phyloP scores from a whole-genome alignment of 2,113 vertebrate genomes.

The Sus scrofa region T2T-Sscrofa CM000817.6:160007001-160007500 shows the following conservation, averaged over 20 bases:
- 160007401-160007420: neutral
- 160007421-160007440: neutral
- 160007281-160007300: conserved; percentile 66
- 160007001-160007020: conserved; percentile 71
- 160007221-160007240: conserved; percentile 65
- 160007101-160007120: conserved; percentile 63
- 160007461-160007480: neutral
- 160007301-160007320: conserved; percentile 34
- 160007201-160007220: conserved; percentile 65
- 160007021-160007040: conserved; percentile 70
- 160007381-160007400: neutral
- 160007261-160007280: conserved; percentile 70
- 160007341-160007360: neutral
- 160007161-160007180: conserved; percentile 59
- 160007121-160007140: conserved; percentile 80
- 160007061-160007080: conserved; percentile 76
- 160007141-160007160: conserved; percentile 66
- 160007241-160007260: conserved; percentile 62
- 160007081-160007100: conserved; percentile 79
- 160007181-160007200: conserved; percentile 68
- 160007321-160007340: conserved; percentile 19
- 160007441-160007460: neutral
- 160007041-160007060: conserved; percentile 76
- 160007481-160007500: neutral
- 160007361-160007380: conserved; percentile 23